A percentile compares a stretch with the other conserved stretches of the same genome.
Conservation (phyloP, 2,797 vertebrate species). For the Potorous gilbertii region DNA sequence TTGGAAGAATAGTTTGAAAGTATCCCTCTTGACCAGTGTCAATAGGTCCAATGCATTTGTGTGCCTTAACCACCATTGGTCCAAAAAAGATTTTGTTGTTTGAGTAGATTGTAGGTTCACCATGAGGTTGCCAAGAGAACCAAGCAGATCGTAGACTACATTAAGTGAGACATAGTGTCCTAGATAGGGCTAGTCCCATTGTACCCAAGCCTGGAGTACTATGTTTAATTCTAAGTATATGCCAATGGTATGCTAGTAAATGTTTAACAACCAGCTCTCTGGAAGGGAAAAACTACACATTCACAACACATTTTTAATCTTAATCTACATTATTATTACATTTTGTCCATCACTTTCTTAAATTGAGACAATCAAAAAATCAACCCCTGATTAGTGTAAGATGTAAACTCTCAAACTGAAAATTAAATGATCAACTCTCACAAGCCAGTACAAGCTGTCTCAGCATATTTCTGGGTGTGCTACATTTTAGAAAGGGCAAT, state of each 20-base stretch:
- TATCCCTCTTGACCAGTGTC: background rate
- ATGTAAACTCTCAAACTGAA: background rate
- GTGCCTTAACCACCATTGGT: background rate
- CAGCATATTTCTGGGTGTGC: background rate
- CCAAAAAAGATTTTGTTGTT: background rate
- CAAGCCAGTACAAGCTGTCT: background rate
- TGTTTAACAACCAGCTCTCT: background rate
- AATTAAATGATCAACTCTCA: background rate
- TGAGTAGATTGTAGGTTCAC: background rate
- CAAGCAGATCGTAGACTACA: background rate
- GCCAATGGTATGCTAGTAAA: background rate
- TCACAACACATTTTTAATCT: background rate
- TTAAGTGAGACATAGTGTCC: background rate
- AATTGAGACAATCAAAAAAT: background rate
- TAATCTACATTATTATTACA: background rate
- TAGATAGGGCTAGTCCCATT: background rate
- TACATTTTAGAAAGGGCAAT: background rate
- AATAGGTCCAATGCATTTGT: background rate
- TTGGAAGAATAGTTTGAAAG: background rate
- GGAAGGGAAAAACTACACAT: background rate
- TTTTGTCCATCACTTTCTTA: background rate
- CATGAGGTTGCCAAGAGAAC: background rate
- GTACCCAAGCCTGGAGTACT: background rate
- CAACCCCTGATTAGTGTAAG: background rate
- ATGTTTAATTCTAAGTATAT: background rate